phyloP scores from a whole-genome alignment of 2,113 vertebrate species.

The Meles meles region DNA sequence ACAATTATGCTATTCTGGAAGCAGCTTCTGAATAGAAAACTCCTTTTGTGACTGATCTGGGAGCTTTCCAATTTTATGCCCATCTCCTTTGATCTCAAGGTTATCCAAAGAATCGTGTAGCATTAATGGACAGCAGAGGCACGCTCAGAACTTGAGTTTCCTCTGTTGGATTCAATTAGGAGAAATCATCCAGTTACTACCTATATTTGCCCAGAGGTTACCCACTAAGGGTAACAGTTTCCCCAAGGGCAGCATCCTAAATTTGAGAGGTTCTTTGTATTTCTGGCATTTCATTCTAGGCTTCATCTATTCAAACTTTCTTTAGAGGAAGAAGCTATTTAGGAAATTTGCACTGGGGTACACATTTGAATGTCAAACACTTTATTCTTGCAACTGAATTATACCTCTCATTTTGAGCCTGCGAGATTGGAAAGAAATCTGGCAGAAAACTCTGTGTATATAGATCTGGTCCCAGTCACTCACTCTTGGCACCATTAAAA shows the following conservation, averaged over 20 bases:
- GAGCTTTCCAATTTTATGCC: conserved; percentile 59
- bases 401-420: neutral
- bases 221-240: neutral
- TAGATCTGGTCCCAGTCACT: neutral
- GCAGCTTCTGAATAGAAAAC: conserved; percentile 63
- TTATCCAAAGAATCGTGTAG: conserved; percentile 70
- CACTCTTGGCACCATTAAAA: neutral
- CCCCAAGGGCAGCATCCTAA: neutral
- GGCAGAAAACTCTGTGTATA: neutral
- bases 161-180: conserved; percentile 8
- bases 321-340: neutral
- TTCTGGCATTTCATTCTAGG: conserved; percentile 5
- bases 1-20: conserved; percentile 60
- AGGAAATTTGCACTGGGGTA: neutral
- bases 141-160: neutral
- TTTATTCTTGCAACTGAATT: conserved; percentile 12
- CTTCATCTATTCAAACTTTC: neutral
- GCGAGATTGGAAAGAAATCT: neutral
- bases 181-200: neutral
- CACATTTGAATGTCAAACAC: neutral
- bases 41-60: conserved; percentile 42
- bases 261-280: neutral
- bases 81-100: conserved; percentile 66
- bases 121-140: conserved; percentile 43
- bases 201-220: conserved; percentile 23